Base-by-base conservation (phyloP, 2,113 vertebrate genomes). In the Polypterus bichir region DNA sequence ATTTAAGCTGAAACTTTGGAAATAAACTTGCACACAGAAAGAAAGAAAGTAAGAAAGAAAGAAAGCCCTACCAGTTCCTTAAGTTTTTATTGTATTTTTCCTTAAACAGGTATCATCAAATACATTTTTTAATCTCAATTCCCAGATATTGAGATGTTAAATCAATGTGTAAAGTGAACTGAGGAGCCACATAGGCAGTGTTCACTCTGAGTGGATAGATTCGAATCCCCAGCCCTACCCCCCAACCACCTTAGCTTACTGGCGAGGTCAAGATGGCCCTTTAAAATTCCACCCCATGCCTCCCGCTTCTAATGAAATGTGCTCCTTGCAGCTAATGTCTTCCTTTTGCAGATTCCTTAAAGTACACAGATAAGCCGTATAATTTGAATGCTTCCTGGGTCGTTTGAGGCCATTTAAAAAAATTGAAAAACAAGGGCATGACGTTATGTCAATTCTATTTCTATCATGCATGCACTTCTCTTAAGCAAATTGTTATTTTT, bases 171-270 rank as follows among this genome's bases (percentile, higher is more conserved):
- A 57, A 65, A 44, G 9, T 48, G 59, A 49, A 51, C 57, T 60
- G 3, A 4, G 47, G 54, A 10, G 52, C 8, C 48, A 48, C 60
- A 44, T 9, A 53, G 64, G 60, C 11, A 7, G 58, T 58, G 52
- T 66, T 65, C 61, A 27, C 56, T 58, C 27, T 51, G 59, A 63
- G 57, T 67, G 62, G 68, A 67, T 66, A 11, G 55, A 57, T 62
- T 66, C 49, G 46, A 9, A 58, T 45, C 46, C 47, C 27, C 7
- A 27, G 27, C 27, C 27, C 58, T 57, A 46, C 6, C 53, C 52
- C 57, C 61, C 47, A 60, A 10, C 60, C 46, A 11, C 49, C 7
- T 8, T 49, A 49, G 11, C 59, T 27, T 48, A 7, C 47, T 7
- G 46, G 27, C 27, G 49, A 61, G 60, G 60, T 61, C 60, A 61